phyloP scores from a whole-genome alignment of 2,113 vertebrate species.

The Nasalis larvatus region DNA sequence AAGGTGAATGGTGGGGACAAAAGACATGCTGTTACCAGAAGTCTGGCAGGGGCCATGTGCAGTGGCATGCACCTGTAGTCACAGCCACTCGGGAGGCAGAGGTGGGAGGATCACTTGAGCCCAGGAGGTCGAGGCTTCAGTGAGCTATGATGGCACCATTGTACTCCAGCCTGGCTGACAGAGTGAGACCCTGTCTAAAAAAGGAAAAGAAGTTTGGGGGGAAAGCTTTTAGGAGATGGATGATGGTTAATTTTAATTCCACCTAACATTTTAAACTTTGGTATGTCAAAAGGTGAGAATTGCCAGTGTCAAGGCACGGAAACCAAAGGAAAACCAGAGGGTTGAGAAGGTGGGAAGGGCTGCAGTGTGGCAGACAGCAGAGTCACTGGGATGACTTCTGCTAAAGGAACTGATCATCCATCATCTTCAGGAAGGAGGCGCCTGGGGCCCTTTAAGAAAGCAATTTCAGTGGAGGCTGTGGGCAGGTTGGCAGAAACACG shows the following conservation, averaged over 20 bases:
- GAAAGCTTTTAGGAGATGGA: not conserved
- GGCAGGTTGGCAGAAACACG: not conserved
- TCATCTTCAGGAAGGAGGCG: not conserved
- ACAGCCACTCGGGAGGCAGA: too few relatives aligned
- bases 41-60: not conserved
- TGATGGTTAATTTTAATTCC: not conserved
- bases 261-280: not conserved
- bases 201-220: too few relatives aligned
- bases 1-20: not conserved
- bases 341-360: not conserved
- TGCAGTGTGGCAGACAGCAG: accelerated
- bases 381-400: not conserved
- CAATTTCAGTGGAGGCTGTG: not conserved
- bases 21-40: not conserved
- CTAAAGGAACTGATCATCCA: not conserved
- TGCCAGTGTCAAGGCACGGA: not conserved
- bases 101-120: too few relatives aligned
- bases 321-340: not conserved
- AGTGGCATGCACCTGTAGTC: too few relatives aligned
- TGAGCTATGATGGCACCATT: too few relatives aligned
- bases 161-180: too few relatives aligned
- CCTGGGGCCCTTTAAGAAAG: not conserved
- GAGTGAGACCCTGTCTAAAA: too few relatives aligned
- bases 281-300: not conserved
- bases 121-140: too few relatives aligned